Evolutionary conservation across 2,888 invertebrate genomes (phyloP).

Genomic region (Drosophila kuntzei): DNA sequence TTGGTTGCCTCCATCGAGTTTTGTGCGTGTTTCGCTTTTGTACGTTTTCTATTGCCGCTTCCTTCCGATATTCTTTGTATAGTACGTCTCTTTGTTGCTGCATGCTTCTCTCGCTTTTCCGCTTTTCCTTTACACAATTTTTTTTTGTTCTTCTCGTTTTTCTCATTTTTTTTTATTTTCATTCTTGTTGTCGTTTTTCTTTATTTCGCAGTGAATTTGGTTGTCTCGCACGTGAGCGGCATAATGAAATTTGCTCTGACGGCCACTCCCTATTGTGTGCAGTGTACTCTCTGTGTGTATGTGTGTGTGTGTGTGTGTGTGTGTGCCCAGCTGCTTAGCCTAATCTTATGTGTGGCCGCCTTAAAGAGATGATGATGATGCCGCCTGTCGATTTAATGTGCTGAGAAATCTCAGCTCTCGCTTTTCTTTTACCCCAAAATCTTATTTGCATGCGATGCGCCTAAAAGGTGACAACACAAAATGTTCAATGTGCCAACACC

Average conservation of each 20-base stretch:
- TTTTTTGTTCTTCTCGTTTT: slow-evolving; percentile 38
- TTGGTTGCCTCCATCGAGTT: slow-evolving; percentile 17
- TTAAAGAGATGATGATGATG: slow-evolving; percentile 64
- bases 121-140: slow-evolving; percentile 42
- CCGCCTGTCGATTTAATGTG: slow-evolving; percentile 70
- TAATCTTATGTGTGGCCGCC: slow-evolving; percentile 74
- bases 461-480: slow-evolving; percentile 77
- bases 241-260: slow-evolving; percentile 74
- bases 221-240: slow-evolving; percentile 84
- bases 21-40: slow-evolving; percentile 76
- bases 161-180: slow-evolving; percentile 25
- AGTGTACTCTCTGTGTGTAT: slow-evolving; percentile 20
- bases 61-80: slow-evolving; percentile 70
- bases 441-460: slow-evolving; percentile 67
- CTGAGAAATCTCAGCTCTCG: slow-evolving; percentile 65
- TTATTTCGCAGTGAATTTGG: slow-evolving; percentile 83
- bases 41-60: slow-evolving; percentile 77
- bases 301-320: slow-evolving; percentile 35
- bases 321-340: slow-evolving; percentile 72
- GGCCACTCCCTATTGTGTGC: slow-evolving; percentile 71
- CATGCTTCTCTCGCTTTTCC: slow-evolving; percentile 21
- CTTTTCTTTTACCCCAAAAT: slow-evolving; percentile 23
- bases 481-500: slow-evolving; percentile 73
- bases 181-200: slow-evolving; percentile 58
- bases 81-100: slow-evolving; percentile 9